Evolutionary conservation across 2,113 vertebrate genomes (phyloP), one percentile per base, ranked within the genome.

Genomic region (Genyomyrus donnyi): DNA sequence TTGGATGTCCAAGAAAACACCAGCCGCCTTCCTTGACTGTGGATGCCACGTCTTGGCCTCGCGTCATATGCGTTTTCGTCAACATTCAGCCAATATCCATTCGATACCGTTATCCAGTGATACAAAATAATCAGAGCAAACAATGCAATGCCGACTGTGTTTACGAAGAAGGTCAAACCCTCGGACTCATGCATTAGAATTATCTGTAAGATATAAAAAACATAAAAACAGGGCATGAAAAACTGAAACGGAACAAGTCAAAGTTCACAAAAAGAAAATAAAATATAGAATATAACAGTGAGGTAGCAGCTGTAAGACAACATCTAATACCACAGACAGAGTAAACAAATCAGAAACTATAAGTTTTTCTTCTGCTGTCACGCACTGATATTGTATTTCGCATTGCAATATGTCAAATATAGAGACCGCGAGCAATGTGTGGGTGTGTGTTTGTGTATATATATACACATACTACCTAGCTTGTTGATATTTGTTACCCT

Each of bases 111-210:
- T 62, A 89, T 62, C 90, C 90, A 89, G 46, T 90, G 90, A 88
- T 90, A 88, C 7, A 88, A 58, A 87, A 90, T 49, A 50, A 90
- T 89, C 21, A 90, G 17, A 24, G 48, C 2, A 80, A 90, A 90
- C 52, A 85, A 66, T 49, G 90, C 53, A 53, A 35, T 35, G 35
- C 87, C 90, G 19, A 89, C 11, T 24, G 42, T 53, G 35, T 90
- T 89, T 17, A 85, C 88, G 85, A 89, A 91, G 42, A 85, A 19
- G 9, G n/a, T 46, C 62, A 91, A 89, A 11, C 48, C 80, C 35
- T 86, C 90, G n/a, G 27, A 83, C 50, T 87, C 87, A 39, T 24
- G 39, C 88, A 91, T 91, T 27, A 42, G 35, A 85, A 53, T 10
- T 48, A 87, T 48, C 85, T 87, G 50, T 31, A 17, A 24, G 39